Evolutionary conservation across 2,797 vertebrate species (phyloP), one percentile per base, ranked within the genome.

Genomic region (Brachyrhaphis roseni): DNA sequence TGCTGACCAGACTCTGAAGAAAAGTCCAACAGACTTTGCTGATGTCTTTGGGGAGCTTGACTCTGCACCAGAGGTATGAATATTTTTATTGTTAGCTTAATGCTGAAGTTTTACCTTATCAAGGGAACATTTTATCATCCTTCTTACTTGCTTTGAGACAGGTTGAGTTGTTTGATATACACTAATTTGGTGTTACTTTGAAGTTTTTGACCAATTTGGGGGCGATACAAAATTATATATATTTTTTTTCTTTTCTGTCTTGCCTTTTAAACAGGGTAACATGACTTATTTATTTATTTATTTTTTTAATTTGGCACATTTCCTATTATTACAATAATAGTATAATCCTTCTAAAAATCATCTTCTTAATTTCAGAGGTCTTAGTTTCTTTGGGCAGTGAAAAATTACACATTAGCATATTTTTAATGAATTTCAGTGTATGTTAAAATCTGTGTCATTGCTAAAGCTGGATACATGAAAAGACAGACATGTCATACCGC

Each of bases 1-100:
- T 74, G 47, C n/a, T 49, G 28, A 34, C 72, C 47, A 74, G 10
- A n/a, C 70, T 18, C 20, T 74, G 16, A 53, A 39, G 66, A 90
- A 86, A 82, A 82, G 81, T 53, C 57, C 74, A 2, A 5, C 77
- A n/a, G 74, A 83, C 49, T 84, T 84, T 78, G 43, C 5, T 59
- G 78, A 84, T 13, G 43, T 15, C 0, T 78, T 84, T 81, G 72
- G 13, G 34, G 72, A 72, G 3, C 23, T 4, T 55, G 73, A 72
- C 11, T 0, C 1, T 34, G 18, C 68, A 31, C 43, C 73, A 1
- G 64, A 82, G 81, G 81, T 82, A 82, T 31, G 78, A 43, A 5
- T 7, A 41, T 0, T n/a, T 53, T 55, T 4, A 53, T 8, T 53
- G 2, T n/a, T n/a, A 4, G 26, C 1, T 3, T 0, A 55, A n/a